Conservation (phyloP, 2,888 invertebrate species). For the Lepidocyrtoides sp. region DNA sequence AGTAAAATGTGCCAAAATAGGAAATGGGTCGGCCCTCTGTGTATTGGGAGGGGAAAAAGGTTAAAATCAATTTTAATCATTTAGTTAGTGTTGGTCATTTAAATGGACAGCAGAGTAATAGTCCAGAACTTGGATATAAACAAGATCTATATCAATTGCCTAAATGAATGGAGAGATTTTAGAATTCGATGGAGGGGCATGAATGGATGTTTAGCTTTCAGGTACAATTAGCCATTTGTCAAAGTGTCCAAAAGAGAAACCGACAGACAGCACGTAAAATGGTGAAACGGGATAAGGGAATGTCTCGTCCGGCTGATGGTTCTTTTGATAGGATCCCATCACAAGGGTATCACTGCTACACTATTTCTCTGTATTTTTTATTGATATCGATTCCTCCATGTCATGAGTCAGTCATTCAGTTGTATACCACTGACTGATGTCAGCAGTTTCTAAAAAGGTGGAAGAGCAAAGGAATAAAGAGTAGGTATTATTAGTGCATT, state of each 20-base stretch:
- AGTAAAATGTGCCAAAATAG: conserved; percentile 6
- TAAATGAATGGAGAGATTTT: neutral
- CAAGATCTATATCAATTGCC: neutral
- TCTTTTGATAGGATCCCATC: conserved; percentile 5
- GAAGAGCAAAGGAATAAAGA: neutral
- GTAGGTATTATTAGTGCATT: neutral
- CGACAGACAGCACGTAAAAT: neutral
- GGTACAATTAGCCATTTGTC: conserved; percentile 40
- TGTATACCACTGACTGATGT: neutral
- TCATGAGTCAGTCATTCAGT: neutral
- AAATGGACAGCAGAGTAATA: neutral
- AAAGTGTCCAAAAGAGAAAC: conserved; percentile 11
- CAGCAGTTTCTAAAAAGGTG: neutral
- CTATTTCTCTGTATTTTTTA: neutral
- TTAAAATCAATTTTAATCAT: conserved; percentile 45
- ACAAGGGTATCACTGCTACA: conserved; percentile 14
- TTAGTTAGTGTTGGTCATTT: neutral
- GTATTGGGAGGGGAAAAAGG: neutral
- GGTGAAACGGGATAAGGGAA: neutral
- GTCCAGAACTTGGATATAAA: neutral
- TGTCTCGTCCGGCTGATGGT: neutral
- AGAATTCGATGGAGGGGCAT: neutral
- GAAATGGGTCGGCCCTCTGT: neutral
- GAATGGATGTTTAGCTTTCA: neutral
- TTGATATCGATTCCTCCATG: conserved; percentile 1